phyloP scores from a whole-genome alignment of 2,113 vertebrate species.

The Anhinga anhinga region DNA sequence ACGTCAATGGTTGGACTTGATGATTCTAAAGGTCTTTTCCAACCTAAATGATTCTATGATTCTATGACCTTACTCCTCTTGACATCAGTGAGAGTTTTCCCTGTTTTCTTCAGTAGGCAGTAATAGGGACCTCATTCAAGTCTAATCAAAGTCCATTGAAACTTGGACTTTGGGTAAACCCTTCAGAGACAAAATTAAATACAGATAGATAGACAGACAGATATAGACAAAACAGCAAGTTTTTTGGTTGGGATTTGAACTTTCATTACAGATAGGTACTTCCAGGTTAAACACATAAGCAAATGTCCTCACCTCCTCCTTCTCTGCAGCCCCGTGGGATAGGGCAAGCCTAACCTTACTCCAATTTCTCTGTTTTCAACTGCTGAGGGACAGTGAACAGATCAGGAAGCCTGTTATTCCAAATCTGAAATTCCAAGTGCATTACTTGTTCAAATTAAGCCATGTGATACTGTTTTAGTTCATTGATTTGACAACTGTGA shows the following conservation, averaged over 20 bases:
- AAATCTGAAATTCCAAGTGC: slow-evolving; percentile 59
- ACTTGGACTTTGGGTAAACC: neutral
- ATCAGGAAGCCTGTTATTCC: slow-evolving; percentile 47
- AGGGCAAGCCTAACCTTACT: neutral
- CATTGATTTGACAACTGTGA: slow-evolving; percentile 63
- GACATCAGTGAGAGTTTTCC: neutral
- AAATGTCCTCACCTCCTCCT: neutral
- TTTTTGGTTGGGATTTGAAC: neutral
- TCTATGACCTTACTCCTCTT: neutral
- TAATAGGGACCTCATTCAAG: neutral
- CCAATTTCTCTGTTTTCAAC: slow-evolving; percentile 8
- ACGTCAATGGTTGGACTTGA: too few species aligned
- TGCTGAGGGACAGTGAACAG: slow-evolving; percentile 57
- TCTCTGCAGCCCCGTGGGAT: neutral
- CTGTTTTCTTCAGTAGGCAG: neutral
- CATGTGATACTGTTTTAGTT: slow-evolving; percentile 58
- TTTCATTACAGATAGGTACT: neutral
- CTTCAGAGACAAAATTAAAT: neutral
- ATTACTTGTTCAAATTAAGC: slow-evolving; percentile 62
- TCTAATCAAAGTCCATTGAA: neutral
- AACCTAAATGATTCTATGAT: too few species aligned
- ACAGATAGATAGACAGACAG: neutral
- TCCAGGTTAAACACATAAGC: neutral
- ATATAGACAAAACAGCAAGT: neutral
- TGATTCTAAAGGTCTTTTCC: too few species aligned